Percentiles rank a stretch among this genome's conserved stretches.
Conservation (phyloP, 2,113 vertebrate genomes). For the Girardinichthys multiradiatus region DNA sequence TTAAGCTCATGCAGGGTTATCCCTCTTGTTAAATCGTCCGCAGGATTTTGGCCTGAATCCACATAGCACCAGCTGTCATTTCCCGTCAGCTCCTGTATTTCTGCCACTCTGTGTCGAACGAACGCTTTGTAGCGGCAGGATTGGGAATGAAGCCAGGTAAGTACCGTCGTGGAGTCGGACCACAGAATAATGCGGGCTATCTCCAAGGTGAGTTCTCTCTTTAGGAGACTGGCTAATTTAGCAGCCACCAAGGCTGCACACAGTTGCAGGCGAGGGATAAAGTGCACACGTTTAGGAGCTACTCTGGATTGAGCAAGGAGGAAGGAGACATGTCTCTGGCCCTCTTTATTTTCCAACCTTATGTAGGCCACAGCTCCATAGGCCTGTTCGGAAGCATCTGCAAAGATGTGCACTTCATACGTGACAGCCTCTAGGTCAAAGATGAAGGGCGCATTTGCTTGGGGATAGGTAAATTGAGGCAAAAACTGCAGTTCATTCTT, state of each 20-base stretch:
- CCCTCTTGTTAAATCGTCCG: too few species aligned
- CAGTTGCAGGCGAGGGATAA: too few species aligned
- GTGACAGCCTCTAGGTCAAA: not conserved
- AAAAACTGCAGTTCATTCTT: not conserved
- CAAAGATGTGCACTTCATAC: too few species aligned
- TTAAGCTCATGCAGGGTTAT: too few species aligned
- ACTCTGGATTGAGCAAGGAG: conserved; percentile 19
- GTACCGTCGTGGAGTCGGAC: conserved; percentile 26
- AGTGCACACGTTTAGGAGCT: conserved; percentile 2
- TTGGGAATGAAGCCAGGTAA: conserved; percentile 27
- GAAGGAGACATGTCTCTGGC: conserved; percentile 2
- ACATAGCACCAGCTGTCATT: too few species aligned
- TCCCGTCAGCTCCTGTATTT: too few species aligned
- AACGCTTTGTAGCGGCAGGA: conserved; percentile 12
- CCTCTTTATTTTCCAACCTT: not conserved
- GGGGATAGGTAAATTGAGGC: not conserved
- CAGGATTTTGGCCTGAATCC: too few species aligned
- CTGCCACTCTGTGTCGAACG: too few species aligned
- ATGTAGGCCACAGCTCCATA: conserved; percentile 22
- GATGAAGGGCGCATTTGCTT: not conserved
- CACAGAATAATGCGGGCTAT: not conserved
- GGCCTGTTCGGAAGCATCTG: conserved; percentile 16
- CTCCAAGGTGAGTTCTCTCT: too few species aligned
- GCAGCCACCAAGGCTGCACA: too few species aligned
- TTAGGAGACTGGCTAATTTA: too few species aligned